A percentile compares a stretch with the other conserved stretches of the same genome.
phyloP scores from a whole-genome alignment of 2,888 invertebrate species.

The Steromphala cineraria region DNA sequence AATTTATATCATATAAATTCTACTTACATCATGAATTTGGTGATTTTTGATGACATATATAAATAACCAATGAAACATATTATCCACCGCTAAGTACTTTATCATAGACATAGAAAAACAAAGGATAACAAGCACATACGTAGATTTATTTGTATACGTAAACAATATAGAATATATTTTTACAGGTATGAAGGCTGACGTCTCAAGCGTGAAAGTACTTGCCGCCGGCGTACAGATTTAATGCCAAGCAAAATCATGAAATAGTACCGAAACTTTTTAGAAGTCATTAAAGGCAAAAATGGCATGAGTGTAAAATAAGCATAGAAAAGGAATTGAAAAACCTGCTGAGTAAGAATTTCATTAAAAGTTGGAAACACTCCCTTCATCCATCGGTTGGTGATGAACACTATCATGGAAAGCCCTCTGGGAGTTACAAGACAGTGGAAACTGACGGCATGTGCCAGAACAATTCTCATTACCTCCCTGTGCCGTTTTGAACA shows the following conservation, averaged over 20 bases:
- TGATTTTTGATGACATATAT: too few relatives aligned
- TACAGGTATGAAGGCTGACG: conserved; percentile 4
- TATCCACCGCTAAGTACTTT: too few relatives aligned
- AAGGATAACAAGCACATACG: too few relatives aligned
- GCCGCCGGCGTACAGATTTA: neutral
- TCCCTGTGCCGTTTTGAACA: conserved; percentile 39
- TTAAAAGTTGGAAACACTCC: conserved; percentile 31
- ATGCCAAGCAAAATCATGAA: conserved; percentile 15
- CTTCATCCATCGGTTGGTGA: conserved; percentile 38
- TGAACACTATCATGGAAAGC: conserved; percentile 46
- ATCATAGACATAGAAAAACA: too few relatives aligned
- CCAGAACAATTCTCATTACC: conserved; percentile 45
- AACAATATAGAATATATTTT: neutral
- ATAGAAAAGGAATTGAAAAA: conserved; percentile 57
- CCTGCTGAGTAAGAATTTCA: conserved; percentile 48
- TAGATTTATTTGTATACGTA: too few relatives aligned
- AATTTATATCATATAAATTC: too few relatives aligned
- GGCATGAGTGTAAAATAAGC: conserved; percentile 57
- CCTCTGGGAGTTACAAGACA: conserved; percentile 55
- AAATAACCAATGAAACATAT: too few relatives aligned
- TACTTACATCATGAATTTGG: too few relatives aligned
- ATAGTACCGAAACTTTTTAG: conserved; percentile 38
- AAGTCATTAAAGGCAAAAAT: conserved; percentile 47
- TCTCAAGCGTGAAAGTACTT: neutral
- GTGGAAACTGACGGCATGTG: conserved; percentile 49